Evolutionary conservation across 2,113 vertebrate genomes (phyloP).

Genomic region (Tupaia chinensis): DNA sequence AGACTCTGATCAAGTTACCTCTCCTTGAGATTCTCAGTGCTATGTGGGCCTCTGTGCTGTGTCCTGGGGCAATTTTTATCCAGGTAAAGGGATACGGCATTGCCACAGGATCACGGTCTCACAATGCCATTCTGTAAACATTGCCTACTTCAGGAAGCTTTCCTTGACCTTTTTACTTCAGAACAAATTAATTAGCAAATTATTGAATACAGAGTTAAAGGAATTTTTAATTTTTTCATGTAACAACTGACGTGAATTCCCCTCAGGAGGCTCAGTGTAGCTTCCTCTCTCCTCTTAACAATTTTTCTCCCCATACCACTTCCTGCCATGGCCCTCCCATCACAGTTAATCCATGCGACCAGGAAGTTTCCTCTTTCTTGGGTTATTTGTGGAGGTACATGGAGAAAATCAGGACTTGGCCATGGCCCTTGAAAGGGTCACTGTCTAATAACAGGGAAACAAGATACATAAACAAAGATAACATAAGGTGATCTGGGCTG

Average conservation of each 20-base stretch:
- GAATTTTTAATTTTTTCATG: neutral
- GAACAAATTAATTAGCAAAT: neutral
- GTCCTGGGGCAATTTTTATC: neutral
- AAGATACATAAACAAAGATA: neutral
- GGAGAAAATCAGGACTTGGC: neutral
- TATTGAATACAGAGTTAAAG: neutral
- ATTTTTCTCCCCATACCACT: neutral
- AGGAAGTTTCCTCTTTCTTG: neutral
- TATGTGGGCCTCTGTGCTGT: neutral
- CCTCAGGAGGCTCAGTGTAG: neutral
- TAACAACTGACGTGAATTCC: neutral
- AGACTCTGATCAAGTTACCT: slow-evolving; percentile 8
- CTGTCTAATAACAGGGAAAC: neutral
- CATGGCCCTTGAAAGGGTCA: neutral
- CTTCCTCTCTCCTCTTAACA: neutral
- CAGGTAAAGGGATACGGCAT: neutral
- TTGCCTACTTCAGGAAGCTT: neutral
- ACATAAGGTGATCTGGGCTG: neutral
- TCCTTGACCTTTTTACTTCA: neutral
- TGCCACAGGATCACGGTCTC: neutral
- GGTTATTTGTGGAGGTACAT: neutral
- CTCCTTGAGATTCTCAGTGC: neutral
- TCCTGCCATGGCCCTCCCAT: neutral
- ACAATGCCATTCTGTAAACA: neutral
- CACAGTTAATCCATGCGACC: neutral